phyloP scores from a whole-genome alignment of 2,113 vertebrate genomes.

The Pardalotus punctatus region DNA sequence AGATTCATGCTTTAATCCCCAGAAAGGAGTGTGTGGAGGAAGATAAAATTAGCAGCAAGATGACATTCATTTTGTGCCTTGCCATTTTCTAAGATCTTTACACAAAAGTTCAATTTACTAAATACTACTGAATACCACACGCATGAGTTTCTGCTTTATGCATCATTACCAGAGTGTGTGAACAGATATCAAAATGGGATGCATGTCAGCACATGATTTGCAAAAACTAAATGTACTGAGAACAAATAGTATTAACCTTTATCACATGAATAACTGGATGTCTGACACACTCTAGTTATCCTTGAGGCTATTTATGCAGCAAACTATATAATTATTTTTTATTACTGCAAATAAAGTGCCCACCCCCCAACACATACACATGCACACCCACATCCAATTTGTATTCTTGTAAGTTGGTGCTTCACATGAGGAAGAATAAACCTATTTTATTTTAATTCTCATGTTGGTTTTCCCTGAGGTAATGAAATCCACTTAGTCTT shows the following conservation, averaged over 20 bases:
- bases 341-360: conserved; percentile 57
- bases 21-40: not conserved
- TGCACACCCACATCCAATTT: conserved; percentile 16
- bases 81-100: conserved; percentile 69
- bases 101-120: conserved; percentile 39
- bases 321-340: conserved; percentile 69
- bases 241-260: conserved; percentile 63
- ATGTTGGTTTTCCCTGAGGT: not conserved
- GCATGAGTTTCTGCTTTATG: conserved; percentile 18
- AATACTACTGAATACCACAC: conserved; percentile 41
- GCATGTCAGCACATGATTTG: conserved; percentile 72
- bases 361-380: not conserved
- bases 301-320: conserved; percentile 63
- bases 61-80: conserved; percentile 9
- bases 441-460: not conserved
- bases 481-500: not conserved
- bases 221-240: conserved; percentile 55
- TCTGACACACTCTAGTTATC: conserved; percentile 60
- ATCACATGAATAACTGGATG: conserved; percentile 63
- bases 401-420: conserved; percentile 10
- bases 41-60: conserved; percentile 46
- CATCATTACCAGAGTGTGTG: conserved; percentile 54
- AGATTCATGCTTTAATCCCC: not conserved
- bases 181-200: conserved; percentile 53
- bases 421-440: conserved; percentile 8